A percentile compares a stretch with the other conserved stretches of the same genome.
Evolutionary conservation across 2,797 vertebrate genomes (phyloP).

Genomic region (Florisuga fusca): DNA sequence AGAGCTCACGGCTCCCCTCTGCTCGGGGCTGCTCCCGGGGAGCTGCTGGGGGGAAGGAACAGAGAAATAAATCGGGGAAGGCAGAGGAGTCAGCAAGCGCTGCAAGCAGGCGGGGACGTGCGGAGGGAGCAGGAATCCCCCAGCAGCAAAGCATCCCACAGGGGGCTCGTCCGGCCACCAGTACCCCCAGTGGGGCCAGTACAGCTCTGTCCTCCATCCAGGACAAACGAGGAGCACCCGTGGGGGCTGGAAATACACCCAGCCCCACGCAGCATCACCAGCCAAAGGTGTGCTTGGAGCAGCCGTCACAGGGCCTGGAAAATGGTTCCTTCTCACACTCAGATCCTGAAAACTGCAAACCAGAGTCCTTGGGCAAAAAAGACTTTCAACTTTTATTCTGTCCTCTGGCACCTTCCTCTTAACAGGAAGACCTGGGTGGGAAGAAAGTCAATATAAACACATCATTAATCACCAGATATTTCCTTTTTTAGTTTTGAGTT

Average conservation of each 20-base stretch:
- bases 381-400: neutral
- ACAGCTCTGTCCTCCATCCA: rapidly evolving
- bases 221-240: neutral
- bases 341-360: neutral
- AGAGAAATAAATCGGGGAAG: neutral
- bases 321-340: neutral
- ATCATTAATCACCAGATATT: neutral
- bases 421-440: neutral
- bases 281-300: rapidly evolving
- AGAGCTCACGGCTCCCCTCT: no score
- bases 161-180: rapidly evolving
- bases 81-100: neutral
- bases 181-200: rapidly evolving
- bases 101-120: neutral
- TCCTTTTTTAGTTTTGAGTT: neutral
- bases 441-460: neutral
- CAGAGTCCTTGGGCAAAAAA: neutral
- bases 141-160: neutral
- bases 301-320: neutral
- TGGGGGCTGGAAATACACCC: neutral
- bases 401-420: neutral
- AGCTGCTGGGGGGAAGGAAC: neutral
- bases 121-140: neutral
- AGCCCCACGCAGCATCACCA: no score
- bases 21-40: neutral